phyloP scores from a whole-genome alignment of 2,797 vertebrate species.

The Thamnophis elegans region DNA sequence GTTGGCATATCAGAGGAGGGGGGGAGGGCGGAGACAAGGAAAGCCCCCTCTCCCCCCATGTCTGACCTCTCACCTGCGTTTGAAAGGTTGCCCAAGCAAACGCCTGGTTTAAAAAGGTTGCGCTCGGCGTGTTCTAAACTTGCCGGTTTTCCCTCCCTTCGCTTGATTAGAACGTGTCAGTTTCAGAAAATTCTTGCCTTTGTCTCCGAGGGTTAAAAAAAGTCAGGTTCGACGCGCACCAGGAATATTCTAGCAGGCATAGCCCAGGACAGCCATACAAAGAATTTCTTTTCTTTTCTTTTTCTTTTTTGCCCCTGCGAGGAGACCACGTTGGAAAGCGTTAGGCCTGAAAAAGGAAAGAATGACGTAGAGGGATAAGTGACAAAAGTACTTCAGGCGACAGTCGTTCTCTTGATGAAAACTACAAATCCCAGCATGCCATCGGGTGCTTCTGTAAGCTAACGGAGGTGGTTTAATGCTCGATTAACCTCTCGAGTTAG shows the following conservation, averaged over 20 bases:
- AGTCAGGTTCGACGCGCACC: fast-evolving
- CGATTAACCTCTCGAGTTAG: not conserved
- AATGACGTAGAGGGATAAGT: not conserved
- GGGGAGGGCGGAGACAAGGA: not conserved
- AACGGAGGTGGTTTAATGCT: not conserved
- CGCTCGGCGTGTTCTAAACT: fast-evolving
- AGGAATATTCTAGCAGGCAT: conserved; percentile 38
- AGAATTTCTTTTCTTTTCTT: not conserved
- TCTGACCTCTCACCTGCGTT: conserved; percentile 14
- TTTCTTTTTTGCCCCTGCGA: not conserved
- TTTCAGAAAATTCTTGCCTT: not conserved
- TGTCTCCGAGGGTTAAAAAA: not conserved
- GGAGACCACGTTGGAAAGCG: conserved; percentile 30
- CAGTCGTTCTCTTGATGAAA: fast-evolving
- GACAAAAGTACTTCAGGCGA: fast-evolving
- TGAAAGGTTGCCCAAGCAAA: not conserved
- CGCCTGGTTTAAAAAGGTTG: fast-evolving
- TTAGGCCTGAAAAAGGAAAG: not conserved
- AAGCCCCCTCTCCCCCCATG: conserved; percentile 28
- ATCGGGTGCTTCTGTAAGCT: too few species aligned
- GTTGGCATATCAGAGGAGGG: conserved; percentile 60
- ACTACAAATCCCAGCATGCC: conserved; percentile 38
- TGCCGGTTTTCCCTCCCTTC: not conserved
- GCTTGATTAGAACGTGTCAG: not conserved
- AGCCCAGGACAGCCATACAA: fast-evolving